phyloP scores from a whole-genome alignment of 30 jellyfish, hydroid and myxozoan genomes.

The Cassiopea xamachana region DNA sequence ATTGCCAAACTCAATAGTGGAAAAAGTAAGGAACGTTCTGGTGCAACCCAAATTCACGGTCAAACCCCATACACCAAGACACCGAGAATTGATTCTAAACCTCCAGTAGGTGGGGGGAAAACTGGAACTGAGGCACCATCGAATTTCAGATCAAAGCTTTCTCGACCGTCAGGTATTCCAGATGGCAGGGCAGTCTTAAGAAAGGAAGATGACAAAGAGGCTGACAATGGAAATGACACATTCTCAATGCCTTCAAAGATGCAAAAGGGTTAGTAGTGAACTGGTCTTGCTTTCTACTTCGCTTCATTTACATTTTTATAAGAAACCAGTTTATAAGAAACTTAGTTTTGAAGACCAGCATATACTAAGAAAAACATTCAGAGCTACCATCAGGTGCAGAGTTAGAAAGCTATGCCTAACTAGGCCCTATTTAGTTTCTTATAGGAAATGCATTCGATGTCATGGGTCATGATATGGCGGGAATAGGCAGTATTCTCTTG shows the following conservation, averaged over 20 bases:
- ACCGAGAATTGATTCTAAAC: constrained; percentile 46
- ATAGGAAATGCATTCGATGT: too few relatives aligned
- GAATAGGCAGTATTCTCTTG: too few relatives aligned
- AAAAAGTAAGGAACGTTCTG: constrained; percentile 38
- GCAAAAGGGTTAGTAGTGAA: neutral
- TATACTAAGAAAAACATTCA: too few relatives aligned
- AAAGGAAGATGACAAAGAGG: constrained; percentile 8
- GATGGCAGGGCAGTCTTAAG: neutral
- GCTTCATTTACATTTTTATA: too few relatives aligned
- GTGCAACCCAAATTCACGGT: constrained; percentile 57
- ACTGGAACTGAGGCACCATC: neutral
- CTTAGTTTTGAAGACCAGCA: too few relatives aligned
- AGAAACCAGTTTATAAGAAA: too few relatives aligned
- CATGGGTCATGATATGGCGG: too few relatives aligned
- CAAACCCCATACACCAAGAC: constrained; percentile 60
- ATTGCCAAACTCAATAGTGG: constrained; percentile 55
- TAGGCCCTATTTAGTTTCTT: too few relatives aligned
- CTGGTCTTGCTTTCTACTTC: neutral
- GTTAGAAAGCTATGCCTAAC: too few relatives aligned
- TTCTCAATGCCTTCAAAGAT: neutral
- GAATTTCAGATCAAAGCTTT: neutral
- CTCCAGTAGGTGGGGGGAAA: constrained; percentile 16
- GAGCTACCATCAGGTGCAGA: too few relatives aligned
- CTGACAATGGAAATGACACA: constrained; percentile 18
- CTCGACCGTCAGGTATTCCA: constrained; percentile 17